phyloP scores from a whole-genome alignment of 1,140 invertebrate species.

The Temnothorax longispinosus region DNA sequence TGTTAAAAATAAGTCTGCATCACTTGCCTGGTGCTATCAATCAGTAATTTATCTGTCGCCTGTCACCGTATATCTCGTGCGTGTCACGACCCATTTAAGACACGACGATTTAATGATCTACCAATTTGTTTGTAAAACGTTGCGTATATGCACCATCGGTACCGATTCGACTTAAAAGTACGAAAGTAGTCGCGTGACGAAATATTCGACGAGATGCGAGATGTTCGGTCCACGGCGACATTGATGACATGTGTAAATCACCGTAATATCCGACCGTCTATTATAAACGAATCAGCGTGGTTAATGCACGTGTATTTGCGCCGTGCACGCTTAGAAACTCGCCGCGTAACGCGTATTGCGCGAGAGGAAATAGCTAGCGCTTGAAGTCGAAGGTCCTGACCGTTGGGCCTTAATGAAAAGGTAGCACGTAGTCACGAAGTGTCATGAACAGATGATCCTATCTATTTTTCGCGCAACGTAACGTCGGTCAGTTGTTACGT shows the following conservation, averaged over 20 bases:
- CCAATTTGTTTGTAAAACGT: conserved; percentile 20
- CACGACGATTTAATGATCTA: conserved; percentile 7
- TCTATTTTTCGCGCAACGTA: background rate
- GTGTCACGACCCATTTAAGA: conserved; percentile 36
- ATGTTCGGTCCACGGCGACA: background rate
- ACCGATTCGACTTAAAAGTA: background rate
- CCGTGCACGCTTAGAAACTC: conserved; percentile 11
- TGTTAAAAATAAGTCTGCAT: conserved; percentile 15
- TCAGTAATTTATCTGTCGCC: conserved; percentile 35
- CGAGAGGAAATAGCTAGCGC: conserved; percentile 38
- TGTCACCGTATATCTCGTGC: conserved; percentile 10
- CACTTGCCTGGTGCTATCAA: background rate
- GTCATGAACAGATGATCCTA: background rate
- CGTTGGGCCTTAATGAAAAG: conserved; percentile 52
- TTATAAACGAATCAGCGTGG: conserved; percentile 55
- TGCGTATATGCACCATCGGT: no score
- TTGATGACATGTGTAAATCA: conserved; percentile 42
- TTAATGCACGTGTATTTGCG: conserved; percentile 33
- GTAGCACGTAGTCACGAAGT: conserved; percentile 10
- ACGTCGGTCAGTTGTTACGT: background rate
- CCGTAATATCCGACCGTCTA: conserved; percentile 14
- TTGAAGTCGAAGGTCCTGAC: conserved; percentile 60
- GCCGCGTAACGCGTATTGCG: conserved; percentile 17
- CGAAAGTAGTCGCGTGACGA: conserved; percentile 15
- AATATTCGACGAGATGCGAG: conserved; percentile 15